Evolutionary conservation across 2,113 vertebrate species (phyloP).

Genomic region (Cynocephalus volans): DNA sequence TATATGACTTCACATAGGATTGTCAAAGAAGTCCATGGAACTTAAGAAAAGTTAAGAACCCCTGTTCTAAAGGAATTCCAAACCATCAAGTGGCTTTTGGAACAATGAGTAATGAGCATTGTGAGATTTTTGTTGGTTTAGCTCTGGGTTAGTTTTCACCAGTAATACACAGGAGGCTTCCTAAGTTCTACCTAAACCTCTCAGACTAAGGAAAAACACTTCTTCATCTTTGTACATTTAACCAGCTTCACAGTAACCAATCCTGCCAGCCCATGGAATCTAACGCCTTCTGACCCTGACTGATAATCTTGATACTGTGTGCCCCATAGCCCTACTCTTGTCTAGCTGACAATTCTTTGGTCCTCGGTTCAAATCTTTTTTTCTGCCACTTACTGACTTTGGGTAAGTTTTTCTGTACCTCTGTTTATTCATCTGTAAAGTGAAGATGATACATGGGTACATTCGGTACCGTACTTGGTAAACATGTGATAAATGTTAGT

Average conservation of each 20-base stretch:
- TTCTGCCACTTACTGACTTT: background rate
- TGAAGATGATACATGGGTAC: background rate
- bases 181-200: background rate
- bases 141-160: background rate
- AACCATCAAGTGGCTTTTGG: background rate
- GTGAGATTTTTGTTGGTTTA: slow-evolving; percentile 32
- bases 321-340: background rate
- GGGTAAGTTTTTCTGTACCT: slow-evolving; percentile 5
- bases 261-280: background rate
- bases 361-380: slow-evolving; percentile 50
- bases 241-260: background rate
- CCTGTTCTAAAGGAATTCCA: background rate
- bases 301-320: background rate
- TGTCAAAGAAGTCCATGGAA: background rate
- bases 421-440: slow-evolving; percentile 43
- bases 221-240: slow-evolving; percentile 41
- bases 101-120: background rate
- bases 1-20: background rate
- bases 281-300: background rate
- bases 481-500: slow-evolving; percentile 25
- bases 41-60: background rate
- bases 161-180: background rate
- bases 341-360: background rate
- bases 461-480: background rate
- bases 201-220: background rate